Evolutionary conservation across 2,797 vertebrate species (phyloP).

Genomic region (Trachurus trachurus): DNA sequence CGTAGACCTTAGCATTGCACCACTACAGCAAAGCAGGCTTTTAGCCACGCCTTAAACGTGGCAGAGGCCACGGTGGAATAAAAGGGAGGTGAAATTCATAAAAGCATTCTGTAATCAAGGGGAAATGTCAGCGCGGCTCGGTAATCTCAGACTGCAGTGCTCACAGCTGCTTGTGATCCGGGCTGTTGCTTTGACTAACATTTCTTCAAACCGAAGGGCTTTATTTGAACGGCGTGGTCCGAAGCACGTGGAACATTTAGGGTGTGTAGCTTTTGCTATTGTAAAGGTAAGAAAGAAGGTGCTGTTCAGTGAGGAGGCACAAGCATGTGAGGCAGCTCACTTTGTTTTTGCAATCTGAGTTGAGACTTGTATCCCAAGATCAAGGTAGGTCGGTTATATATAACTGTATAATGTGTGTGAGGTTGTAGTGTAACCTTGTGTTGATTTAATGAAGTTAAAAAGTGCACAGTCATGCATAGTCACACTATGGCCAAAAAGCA

Average conservation of each 20-base stretch:
- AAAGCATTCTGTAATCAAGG: conserved; percentile 23
- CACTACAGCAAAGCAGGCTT: conserved; percentile 1
- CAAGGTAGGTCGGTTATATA: no score
- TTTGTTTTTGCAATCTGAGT: no score
- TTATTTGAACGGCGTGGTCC: neutral
- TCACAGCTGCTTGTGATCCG: neutral
- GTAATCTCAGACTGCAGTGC: neutral
- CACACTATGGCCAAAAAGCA: no score
- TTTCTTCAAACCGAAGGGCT: neutral
- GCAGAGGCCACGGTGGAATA: conserved; percentile 14
- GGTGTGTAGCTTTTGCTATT: neutral
- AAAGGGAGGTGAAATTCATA: conserved; percentile 11
- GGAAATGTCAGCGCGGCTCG: conserved; percentile 21
- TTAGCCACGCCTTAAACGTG: conserved; percentile 17
- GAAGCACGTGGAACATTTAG: neutral
- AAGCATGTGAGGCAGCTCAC: no score
- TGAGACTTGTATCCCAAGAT: no score
- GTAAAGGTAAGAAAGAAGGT: no score
- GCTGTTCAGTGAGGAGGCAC: no score
- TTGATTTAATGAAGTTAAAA: no score
- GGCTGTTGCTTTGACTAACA: neutral
- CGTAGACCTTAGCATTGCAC: neutral
- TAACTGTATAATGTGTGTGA: no score
- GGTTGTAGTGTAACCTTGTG: no score
- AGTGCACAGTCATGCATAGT: no score